A percentile compares a stretch with the other conserved stretches of the same genome.
These are phyloP conservation scores for Endotricha flammealis DNA, from an alignment of 2,888 invertebrate species.

Conservation along the genomic window DNA sequence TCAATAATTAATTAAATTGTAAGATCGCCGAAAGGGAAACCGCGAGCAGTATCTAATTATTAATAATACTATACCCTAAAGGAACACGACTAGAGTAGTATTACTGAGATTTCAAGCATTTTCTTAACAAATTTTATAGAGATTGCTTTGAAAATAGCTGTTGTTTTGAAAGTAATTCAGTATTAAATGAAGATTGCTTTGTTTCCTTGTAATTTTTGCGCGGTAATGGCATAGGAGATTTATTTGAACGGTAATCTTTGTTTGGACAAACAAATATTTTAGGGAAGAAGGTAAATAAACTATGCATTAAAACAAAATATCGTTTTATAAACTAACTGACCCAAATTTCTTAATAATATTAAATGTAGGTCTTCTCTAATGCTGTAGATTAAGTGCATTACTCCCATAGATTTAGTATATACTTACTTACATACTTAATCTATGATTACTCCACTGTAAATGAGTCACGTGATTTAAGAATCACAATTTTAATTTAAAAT, in stretches of 20 bases:
- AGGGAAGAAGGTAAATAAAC: too few relatives aligned
- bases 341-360: too few relatives aligned
- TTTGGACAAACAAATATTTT: neutral
- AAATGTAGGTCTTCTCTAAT: too few relatives aligned
- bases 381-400: too few relatives aligned
- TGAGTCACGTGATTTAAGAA: neutral
- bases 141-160: conserved; percentile 1
- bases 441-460: too few relatives aligned
- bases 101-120: neutral
- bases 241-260: neutral
- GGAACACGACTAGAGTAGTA: neutral
- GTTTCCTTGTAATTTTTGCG: neutral
- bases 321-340: too few relatives aligned
- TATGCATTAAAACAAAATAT: too few relatives aligned
- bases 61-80: conserved; percentile 9
- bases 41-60: conserved; percentile 23
- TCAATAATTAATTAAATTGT: conserved; percentile 36
- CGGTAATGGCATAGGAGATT: neutral
- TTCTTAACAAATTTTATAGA: conserved; percentile 1
- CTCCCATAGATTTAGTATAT: too few relatives aligned
- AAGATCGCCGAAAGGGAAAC: conserved; percentile 31
- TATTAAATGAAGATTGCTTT: neutral
- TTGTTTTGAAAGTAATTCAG: conserved; percentile 1
- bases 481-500: too few relatives aligned
- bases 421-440: too few relatives aligned